Evolutionary conservation across 2,888 invertebrate species (phyloP).

Genomic region (Eilema depressum): DNA sequence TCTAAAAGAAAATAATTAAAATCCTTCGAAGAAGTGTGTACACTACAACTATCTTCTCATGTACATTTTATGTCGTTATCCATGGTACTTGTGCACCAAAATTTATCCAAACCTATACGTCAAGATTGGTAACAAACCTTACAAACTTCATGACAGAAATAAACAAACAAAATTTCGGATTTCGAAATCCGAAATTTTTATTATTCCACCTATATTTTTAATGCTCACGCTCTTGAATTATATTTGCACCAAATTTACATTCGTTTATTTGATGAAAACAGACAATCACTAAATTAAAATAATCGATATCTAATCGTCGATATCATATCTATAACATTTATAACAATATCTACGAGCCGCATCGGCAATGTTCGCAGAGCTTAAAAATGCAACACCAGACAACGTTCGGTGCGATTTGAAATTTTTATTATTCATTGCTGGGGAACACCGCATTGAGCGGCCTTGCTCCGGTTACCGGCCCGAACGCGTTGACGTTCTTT

Average conservation of each 20-base stretch:
- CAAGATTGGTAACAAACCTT: too few species aligned
- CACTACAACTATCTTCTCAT: too few species aligned
- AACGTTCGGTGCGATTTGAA: conserved; percentile 21
- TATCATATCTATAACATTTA: not conserved
- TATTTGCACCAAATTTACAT: too few species aligned
- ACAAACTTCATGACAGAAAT: not conserved
- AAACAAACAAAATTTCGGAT: not conserved
- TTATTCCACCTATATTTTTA: too few species aligned
- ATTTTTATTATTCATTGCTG: conserved; percentile 30
- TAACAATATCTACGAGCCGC: not conserved
- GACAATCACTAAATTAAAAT: not conserved
- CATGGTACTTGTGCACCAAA: too few species aligned
- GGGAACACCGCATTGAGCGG: conserved; percentile 24
- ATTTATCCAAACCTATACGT: too few species aligned
- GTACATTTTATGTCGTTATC: too few species aligned
- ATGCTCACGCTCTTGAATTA: too few species aligned
- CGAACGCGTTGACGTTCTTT: conserved; percentile 7
- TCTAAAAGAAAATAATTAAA: too few species aligned
- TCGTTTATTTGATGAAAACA: not conserved
- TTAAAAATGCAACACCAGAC: conserved; percentile 12
- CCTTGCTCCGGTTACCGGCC: conserved; percentile 29
- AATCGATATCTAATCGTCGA: not conserved
- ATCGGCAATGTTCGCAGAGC: not conserved
- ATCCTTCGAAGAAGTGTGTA: too few species aligned
- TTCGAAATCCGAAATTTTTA: too few species aligned